Evolutionary conservation across 2,797 vertebrate species (phyloP).

Genomic region (Cichlasoma orientale): DNA sequence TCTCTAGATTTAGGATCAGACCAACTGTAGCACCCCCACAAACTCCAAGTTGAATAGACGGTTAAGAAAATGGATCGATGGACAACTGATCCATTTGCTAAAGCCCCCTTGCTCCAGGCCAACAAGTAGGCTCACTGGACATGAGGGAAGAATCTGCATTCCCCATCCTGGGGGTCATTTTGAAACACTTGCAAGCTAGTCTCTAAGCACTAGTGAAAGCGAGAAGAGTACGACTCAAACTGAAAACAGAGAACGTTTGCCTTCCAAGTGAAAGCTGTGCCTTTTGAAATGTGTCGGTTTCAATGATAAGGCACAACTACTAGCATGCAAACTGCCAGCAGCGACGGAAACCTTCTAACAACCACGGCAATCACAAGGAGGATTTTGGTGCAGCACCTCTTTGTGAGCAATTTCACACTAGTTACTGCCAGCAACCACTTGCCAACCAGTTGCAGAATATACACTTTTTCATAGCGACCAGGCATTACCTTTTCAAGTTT

Average conservation of each 20-base stretch:
- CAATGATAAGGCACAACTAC: background rate
- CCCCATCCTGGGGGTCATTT: background rate
- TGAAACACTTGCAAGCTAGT: background rate
- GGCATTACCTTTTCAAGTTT: background rate
- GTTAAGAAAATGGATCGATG: background rate
- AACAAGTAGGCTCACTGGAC: background rate
- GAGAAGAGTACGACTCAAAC: background rate
- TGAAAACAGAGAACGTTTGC: too few relatives aligned
- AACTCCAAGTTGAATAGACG: background rate
- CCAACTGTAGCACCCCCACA: background rate
- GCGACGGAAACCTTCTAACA: background rate
- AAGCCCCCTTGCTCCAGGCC: background rate
- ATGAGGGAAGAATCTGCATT: background rate
- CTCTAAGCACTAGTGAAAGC: background rate
- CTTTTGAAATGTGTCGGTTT: background rate
- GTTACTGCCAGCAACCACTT: too few relatives aligned
- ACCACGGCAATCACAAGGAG: too few relatives aligned
- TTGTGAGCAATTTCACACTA: too few relatives aligned
- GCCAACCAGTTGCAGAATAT: too few relatives aligned
- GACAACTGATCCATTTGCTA: fast-evolving
- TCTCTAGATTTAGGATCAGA: background rate
- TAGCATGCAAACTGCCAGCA: background rate
- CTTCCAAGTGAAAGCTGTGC: background rate
- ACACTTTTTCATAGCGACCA: too few relatives aligned
- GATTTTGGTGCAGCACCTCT: too few relatives aligned